Conservation (phyloP, 2,113 vertebrate species). For the Noturus placidus region DNA sequence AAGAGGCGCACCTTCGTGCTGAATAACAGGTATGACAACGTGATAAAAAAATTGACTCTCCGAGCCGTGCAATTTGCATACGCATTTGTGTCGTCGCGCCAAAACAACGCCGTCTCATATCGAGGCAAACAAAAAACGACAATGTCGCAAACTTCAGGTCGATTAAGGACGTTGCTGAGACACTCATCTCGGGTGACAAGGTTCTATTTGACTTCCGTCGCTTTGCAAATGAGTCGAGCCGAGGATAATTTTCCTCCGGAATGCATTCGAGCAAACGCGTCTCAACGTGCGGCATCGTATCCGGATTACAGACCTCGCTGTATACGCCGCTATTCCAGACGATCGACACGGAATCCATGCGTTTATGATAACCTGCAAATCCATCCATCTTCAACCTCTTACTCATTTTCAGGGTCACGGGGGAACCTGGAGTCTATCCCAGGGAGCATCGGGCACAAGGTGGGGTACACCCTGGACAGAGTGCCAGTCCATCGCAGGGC, state of each 20-base stretch:
- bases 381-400: too few relatives aligned
- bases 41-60: slow-evolving; percentile 16
- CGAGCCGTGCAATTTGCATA: slow-evolving; percentile 37
- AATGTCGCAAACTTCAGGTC: slow-evolving; percentile 36
- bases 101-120: slow-evolving; percentile 31
- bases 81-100: slow-evolving; percentile 20
- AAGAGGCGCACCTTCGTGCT: not conserved
- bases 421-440: too few relatives aligned
- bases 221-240: slow-evolving; percentile 44
- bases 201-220: slow-evolving; percentile 38
- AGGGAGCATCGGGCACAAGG: too few relatives aligned
- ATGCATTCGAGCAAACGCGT: slow-evolving; percentile 13
- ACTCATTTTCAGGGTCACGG: too few relatives aligned
- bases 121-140: slow-evolving; percentile 35
- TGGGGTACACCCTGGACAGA: too few relatives aligned
- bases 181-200: slow-evolving; percentile 43
- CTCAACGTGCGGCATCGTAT: not conserved
- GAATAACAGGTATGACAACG: slow-evolving; percentile 14
- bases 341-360: not conserved
- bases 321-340: not conserved
- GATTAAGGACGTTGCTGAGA: slow-evolving; percentile 35
- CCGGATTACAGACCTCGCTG: not conserved
- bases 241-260: slow-evolving; percentile 30
- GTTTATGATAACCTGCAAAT: not conserved
- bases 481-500: too few relatives aligned